These are phyloP conservation scores for Caenorhabditis panamensis DNA, from an alignment of 2,888 invertebrate species.

Conservation along the genomic window DNA sequence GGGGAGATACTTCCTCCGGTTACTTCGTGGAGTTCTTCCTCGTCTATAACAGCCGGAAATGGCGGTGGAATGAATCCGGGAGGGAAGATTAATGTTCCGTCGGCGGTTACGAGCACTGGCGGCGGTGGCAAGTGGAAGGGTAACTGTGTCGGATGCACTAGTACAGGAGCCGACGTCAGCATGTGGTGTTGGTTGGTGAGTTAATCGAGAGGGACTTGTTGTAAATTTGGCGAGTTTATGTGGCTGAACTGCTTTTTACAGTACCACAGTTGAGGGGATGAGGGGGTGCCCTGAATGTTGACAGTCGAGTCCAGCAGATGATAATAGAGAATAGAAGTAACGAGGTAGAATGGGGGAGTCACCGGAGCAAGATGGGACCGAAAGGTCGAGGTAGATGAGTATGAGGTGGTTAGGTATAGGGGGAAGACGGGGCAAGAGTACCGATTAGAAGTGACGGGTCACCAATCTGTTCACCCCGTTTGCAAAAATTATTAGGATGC, in stretches of 20 bases:
- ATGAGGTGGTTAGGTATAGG: slow-evolving; percentile 52
- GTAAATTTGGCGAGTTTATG: slow-evolving; percentile 3
- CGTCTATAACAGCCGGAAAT: slow-evolving; percentile 61
- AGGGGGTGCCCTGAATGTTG: slow-evolving; percentile 36
- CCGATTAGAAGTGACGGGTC: slow-evolving; percentile 30
- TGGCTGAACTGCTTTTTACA: background rate
- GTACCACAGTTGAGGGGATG: slow-evolving; percentile 1
- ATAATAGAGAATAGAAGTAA: background rate
- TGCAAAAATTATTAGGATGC: slow-evolving; percentile 43
- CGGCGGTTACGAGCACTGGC: slow-evolving; percentile 22
- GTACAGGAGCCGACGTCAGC: slow-evolving; percentile 59
- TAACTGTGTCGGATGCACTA: slow-evolving; percentile 64
- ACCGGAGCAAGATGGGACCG: slow-evolving; percentile 10
- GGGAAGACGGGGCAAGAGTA: slow-evolving; percentile 3
- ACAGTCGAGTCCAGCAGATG: slow-evolving; percentile 16
- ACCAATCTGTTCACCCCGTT: slow-evolving; percentile 31
- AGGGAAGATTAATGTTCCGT: slow-evolving; percentile 48
- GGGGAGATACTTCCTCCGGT: slow-evolving; percentile 24
- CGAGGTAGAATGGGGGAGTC: slow-evolving; percentile 12
- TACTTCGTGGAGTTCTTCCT: slow-evolving; percentile 56
- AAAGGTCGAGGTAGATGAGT: slow-evolving; percentile 32
- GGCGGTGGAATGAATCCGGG: slow-evolving; percentile 61
- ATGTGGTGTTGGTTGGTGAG: slow-evolving; percentile 21
- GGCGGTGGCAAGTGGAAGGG: slow-evolving; percentile 69
- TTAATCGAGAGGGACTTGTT: slow-evolving; percentile 22